phyloP scores from a whole-genome alignment of 2,888 invertebrate species.

The Euplexia lucipara region DNA sequence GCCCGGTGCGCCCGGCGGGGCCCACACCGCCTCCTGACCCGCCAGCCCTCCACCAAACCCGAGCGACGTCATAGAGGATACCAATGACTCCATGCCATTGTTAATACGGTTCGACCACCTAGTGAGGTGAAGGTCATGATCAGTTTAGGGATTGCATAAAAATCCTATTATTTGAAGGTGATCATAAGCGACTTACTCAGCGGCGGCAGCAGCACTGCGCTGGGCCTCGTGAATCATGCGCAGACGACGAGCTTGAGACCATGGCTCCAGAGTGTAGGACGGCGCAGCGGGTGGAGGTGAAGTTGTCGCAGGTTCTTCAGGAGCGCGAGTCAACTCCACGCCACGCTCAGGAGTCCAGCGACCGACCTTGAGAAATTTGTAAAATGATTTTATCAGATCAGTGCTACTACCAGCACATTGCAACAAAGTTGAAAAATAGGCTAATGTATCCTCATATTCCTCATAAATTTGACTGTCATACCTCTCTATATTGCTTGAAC shows the following conservation, averaged over 20 bases:
- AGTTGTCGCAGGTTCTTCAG: conserved; percentile 75
- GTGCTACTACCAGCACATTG: not conserved
- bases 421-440: not conserved
- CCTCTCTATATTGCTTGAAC: conserved; percentile 87
- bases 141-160: not conserved
- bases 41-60: conserved; percentile 64
- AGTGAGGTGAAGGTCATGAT: not conserved
- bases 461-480: too few relatives aligned
- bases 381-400: not conserved
- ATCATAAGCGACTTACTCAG: conserved; percentile 68
- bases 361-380: conserved; percentile 74
- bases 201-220: conserved; percentile 75
- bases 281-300: conserved; percentile 74
- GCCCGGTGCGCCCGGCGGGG: conserved; percentile 65
- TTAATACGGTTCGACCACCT: conserved; percentile 77
- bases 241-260: conserved; percentile 86
- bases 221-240: conserved; percentile 88
- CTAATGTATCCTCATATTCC: too few relatives aligned
- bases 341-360: conserved; percentile 85
- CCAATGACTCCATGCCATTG: conserved; percentile 74
- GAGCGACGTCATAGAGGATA: conserved; percentile 76
- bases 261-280: conserved; percentile 87
- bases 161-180: not conserved
- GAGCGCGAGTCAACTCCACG: conserved; percentile 81
- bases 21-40: conserved; percentile 74